Evolutionary conservation across 35 echinoderm and acorn worm genomes (phyloP).

Genomic region (Heliocidaris erythrogramma): DNA sequence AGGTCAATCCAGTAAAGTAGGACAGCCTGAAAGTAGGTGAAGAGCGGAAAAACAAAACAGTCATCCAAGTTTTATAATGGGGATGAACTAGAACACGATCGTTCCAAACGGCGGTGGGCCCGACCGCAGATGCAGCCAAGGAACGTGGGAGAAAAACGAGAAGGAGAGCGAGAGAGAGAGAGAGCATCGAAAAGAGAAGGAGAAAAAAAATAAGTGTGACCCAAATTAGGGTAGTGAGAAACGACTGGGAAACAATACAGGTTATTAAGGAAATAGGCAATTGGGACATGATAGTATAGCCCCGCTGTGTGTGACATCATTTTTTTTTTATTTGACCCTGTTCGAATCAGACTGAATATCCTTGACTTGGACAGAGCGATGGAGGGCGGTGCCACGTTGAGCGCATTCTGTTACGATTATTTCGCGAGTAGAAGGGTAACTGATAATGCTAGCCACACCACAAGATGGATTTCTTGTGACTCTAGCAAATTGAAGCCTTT

Average conservation of each 20-base stretch:
- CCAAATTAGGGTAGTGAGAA: not conserved
- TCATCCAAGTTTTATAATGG: slow-evolving; percentile 1
- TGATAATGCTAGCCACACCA: not conserved
- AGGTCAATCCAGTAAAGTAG: slow-evolving; percentile 11
- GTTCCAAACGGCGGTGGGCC: not conserved
- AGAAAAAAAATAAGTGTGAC: not conserved
- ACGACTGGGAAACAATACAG: slow-evolving; percentile 17
- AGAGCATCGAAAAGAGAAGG: not conserved
- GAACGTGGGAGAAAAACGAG: slow-evolving; percentile 1
- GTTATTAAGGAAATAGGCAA: slow-evolving; percentile 31
- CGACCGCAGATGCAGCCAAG: not conserved
- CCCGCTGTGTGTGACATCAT: slow-evolving; percentile 9
- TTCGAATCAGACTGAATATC: not conserved
- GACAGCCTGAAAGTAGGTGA: slow-evolving; percentile 29
- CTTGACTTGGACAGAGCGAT: not conserved
- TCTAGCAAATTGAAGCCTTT: not conserved
- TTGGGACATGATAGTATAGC: slow-evolving; percentile 29
- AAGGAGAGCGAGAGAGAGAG: not conserved
- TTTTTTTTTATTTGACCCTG: slow-evolving; percentile 23
- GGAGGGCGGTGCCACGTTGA: not conserved
- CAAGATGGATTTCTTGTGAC: not conserved
- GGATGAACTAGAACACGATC: slow-evolving; percentile 22
- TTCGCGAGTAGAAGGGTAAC: not conserved
- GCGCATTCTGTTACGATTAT: not conserved
- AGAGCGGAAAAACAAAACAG: slow-evolving; percentile 22